A percentile compares a stretch with the other conserved stretches of the same genome.
Evolutionary conservation across 2,888 invertebrate species (phyloP).

Genomic region (Metellina segmentata): DNA sequence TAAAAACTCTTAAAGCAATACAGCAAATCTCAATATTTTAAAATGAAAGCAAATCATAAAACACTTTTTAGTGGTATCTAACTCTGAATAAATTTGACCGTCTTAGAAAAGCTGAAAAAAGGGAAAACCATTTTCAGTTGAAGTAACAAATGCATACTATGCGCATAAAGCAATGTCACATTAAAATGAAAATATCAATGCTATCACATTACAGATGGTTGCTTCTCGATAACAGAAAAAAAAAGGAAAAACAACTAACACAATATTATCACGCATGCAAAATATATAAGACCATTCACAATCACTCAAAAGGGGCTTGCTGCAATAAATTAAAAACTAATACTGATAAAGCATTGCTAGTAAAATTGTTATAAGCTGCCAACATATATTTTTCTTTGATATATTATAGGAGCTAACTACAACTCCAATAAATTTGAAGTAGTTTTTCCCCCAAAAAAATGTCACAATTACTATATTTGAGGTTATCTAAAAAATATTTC

Average conservation of each 20-base stretch:
- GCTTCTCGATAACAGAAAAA: slow-evolving; percentile 11
- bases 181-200: background rate
- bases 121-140: no score
- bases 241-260: slow-evolving; percentile 46
- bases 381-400: background rate
- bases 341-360: slow-evolving; percentile 41
- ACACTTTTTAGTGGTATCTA: no score
- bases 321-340: slow-evolving; percentile 67
- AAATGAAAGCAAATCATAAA: no score
- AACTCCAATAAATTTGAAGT: background rate
- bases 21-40: no score
- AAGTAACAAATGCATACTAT: no score
- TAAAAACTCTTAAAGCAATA: no score
- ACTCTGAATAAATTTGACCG: no score
- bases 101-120: no score
- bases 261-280: slow-evolving; percentile 39
- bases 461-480: background rate
- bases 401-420: background rate
- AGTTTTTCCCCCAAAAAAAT: background rate
- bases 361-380: slow-evolving; percentile 44
- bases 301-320: background rate
- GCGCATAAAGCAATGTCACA: no score
- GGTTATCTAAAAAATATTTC: background rate
- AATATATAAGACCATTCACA: slow-evolving; percentile 33
- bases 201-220: slow-evolving; percentile 43